Conservation (phyloP, 1,140 invertebrate species). For the Euglossa dilemma region DNA sequence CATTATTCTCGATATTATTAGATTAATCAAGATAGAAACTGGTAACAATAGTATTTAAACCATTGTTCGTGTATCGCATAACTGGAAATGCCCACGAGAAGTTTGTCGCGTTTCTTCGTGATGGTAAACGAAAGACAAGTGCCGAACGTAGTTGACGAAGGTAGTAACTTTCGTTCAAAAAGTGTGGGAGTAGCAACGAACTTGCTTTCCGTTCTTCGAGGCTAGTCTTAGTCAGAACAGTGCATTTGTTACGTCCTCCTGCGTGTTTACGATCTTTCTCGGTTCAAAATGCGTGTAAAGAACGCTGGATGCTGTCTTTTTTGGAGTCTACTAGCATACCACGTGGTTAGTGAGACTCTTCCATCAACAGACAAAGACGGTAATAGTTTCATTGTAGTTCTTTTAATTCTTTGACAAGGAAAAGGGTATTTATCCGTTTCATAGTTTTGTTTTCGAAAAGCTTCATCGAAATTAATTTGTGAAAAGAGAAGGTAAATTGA, state of each 20-base stretch:
- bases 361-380: conserved; percentile 58
- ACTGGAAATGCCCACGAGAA: neutral
- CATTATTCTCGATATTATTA: neutral
- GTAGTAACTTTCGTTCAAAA: conserved; percentile 49
- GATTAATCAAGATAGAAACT: neutral
- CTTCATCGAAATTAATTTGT: neutral
- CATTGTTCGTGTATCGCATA: neutral
- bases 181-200: conserved; percentile 46
- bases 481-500: neutral
- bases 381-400: conserved; percentile 33
- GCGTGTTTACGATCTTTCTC: neutral
- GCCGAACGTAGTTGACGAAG: conserved; percentile 26
- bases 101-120: neutral
- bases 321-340: conserved; percentile 62
- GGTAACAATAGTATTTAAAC: neutral
- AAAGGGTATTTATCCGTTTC: neutral
- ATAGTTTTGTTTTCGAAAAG: neutral
- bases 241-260: conserved; percentile 7
- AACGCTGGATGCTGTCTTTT: conserved; percentile 54
- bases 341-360: conserved; percentile 57
- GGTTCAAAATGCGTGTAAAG: conserved; percentile 29
- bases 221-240: conserved; percentile 13
- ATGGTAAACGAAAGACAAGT: neutral
- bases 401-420: neutral
- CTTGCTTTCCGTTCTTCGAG: conserved; percentile 28